phyloP scores from a whole-genome alignment of 2,113 vertebrate species.

The Melanerpes formicivorus region DNA sequence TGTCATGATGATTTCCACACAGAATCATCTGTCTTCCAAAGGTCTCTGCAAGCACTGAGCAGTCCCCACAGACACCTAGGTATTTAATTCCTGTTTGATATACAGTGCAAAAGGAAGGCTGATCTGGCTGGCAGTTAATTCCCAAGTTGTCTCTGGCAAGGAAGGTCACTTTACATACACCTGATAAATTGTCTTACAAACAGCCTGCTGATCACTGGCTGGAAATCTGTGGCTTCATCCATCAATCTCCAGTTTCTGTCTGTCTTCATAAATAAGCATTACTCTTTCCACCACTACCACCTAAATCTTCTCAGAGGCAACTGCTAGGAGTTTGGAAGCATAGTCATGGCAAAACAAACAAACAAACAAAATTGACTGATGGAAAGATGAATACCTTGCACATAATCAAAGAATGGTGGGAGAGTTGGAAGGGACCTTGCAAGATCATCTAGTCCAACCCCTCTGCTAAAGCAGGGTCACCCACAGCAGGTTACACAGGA shows the following conservation, averaged over 20 bases:
- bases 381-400: background rate
- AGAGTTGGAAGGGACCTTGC: too few relatives aligned
- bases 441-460: too few relatives aligned
- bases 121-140: background rate
- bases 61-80: background rate
- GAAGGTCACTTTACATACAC: background rate
- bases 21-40: background rate
- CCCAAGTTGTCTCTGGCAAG: background rate
- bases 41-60: background rate
- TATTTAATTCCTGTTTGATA: background rate
- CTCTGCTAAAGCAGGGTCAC: too few relatives aligned
- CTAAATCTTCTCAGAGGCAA: background rate
- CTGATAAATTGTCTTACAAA: background rate
- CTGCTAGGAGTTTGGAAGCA: background rate
- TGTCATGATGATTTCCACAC: background rate
- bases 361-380: background rate
- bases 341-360: background rate
- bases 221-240: background rate
- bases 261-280: background rate
- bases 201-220: background rate
- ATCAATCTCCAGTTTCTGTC: background rate
- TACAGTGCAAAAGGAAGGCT: background rate
- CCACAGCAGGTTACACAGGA: too few relatives aligned
- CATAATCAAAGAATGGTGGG: too few relatives aligned
- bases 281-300: background rate